These are phyloP conservation scores for Alfaro cultratus DNA, from an alignment of 2,797 vertebrate genomes.

Conservation along the genomic window DNA sequence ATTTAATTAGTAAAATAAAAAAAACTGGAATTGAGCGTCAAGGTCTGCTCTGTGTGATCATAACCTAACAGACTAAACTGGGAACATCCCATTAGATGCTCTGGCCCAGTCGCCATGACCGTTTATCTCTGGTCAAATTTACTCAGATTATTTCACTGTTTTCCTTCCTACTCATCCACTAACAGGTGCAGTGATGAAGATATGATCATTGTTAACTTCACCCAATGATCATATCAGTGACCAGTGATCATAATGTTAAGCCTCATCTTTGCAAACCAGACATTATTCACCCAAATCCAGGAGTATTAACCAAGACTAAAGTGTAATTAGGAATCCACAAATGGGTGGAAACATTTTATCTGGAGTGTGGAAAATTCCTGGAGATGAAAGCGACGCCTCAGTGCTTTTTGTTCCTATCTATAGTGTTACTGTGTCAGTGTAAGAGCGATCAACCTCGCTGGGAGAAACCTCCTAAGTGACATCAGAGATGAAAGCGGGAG, in stretches of 20 bases:
- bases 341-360: conserved; percentile 11
- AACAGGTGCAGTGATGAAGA: not conserved
- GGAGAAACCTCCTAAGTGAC: conserved; percentile 53
- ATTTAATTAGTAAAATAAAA: not conserved
- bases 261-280: conserved; percentile 10
- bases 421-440: conserved; percentile 46
- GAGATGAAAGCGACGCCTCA: conserved; percentile 44
- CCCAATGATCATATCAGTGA: too few relatives aligned
- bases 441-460: conserved; percentile 44
- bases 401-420: conserved; percentile 57
- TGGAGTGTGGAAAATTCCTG: conserved; percentile 49
- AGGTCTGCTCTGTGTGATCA: too few relatives aligned
- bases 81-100: not conserved
- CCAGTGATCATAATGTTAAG: not conserved
- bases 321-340: conserved; percentile 37
- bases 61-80: not conserved
- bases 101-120: not conserved
- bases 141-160: not conserved
- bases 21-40: not conserved
- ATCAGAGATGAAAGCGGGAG: conserved; percentile 36
- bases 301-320: conserved; percentile 20
- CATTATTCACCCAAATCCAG: conserved; percentile 10
- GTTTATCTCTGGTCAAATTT: not conserved
- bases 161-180: not conserved
- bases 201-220: not conserved